These are phyloP conservation scores for Caenorhabditis brenneri DNA, from an alignment of 1,140 invertebrate species.

Conservation along the genomic window DNA sequence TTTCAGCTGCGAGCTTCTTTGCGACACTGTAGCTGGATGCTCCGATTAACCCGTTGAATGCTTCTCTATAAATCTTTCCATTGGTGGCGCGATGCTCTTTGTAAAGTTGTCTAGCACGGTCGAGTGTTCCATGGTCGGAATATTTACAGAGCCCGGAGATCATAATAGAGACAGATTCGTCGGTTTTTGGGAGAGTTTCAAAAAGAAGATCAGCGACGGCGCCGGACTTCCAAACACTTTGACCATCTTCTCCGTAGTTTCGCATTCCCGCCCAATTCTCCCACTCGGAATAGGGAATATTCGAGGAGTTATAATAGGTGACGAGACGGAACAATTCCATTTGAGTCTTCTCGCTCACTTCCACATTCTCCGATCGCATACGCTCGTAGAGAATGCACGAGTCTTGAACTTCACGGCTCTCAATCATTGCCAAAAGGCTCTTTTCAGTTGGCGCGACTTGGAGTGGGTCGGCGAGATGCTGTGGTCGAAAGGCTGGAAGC, in stretches of 20 bases:
- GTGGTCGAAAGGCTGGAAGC: slow-evolving; percentile 60
- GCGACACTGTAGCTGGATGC: background rate
- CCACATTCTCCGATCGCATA: slow-evolving; percentile 45
- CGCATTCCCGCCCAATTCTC: slow-evolving; percentile 50
- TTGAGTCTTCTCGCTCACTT: slow-evolving; percentile 44
- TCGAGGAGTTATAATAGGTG: slow-evolving; percentile 50
- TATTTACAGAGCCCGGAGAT: slow-evolving; percentile 49
- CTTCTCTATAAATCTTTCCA: slow-evolving; percentile 49
- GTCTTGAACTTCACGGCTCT: slow-evolving; percentile 43
- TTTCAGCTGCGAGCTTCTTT: slow-evolving; percentile 27
- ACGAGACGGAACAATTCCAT: slow-evolving; percentile 43
- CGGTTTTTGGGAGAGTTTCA: slow-evolving; percentile 51
- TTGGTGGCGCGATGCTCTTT: background rate
- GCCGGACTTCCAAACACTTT: background rate
- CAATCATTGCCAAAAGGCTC: slow-evolving; percentile 48
- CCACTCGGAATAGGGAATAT: slow-evolving; percentile 44
- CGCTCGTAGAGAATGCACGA: slow-evolving; percentile 19
- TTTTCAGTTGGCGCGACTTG: slow-evolving; percentile 44
- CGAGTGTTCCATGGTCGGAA: background rate
- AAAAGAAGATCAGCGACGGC: slow-evolving; percentile 54
- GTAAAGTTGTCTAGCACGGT: slow-evolving; percentile 41
- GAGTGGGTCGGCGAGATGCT: slow-evolving; percentile 41
- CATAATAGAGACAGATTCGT: slow-evolving; percentile 46
- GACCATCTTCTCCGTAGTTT: slow-evolving; percentile 23
- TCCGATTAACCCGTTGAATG: slow-evolving; percentile 39